Evolutionary conservation across 2,113 vertebrate genomes (phyloP), one percentile per base, ranked within the genome.

Genomic region (Lampris megalopsis): DNA sequence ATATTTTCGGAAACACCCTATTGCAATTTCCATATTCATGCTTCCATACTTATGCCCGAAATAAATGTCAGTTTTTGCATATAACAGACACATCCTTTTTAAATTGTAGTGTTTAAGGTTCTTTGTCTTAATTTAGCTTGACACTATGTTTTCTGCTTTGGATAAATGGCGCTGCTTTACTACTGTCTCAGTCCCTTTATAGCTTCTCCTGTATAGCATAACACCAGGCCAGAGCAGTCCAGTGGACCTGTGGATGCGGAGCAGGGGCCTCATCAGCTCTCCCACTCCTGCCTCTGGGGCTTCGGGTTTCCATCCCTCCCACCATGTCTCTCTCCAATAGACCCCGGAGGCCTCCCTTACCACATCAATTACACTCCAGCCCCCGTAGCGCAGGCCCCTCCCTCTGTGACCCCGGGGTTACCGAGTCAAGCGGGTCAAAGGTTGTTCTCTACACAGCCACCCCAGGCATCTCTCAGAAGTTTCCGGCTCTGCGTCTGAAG

Each of bases 381-480:
- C 85, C 84, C 82, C 47, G n/a, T 68, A 64, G 86, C n/a, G 13
- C 42, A 1, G 11, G 61, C 62, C 80, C 81, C 84, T 79, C 87
- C 80, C 71, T 79, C 52, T 52, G 45, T 90, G 86, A 91, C 89
- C 86, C 81, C n/a, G 8, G 71, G 89, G 87, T 89, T 80, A 84
- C 70, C 0, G 49, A 87, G 86, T 88, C 85, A 87, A 63, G 52
- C 43, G 76, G 91, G 85, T 88, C 83, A 87, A 56, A 90, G 88
- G 90, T 90, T 69, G 52, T 72, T 86, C 87, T 87, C 83, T 75
- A 84, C 68, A 56, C 83, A 73, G 86, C 78, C 71, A 89, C 79
- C 75, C 81, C 77, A 77, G 87, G 83, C 91, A 88, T 82, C 86
- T 89, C 92, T 92, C 89, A 90, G 91, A 93, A 89, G 91, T 91